Evolutionary conservation across 2,113 vertebrate genomes (phyloP).

Genomic region (Petrocephalus zakoni): DNA sequence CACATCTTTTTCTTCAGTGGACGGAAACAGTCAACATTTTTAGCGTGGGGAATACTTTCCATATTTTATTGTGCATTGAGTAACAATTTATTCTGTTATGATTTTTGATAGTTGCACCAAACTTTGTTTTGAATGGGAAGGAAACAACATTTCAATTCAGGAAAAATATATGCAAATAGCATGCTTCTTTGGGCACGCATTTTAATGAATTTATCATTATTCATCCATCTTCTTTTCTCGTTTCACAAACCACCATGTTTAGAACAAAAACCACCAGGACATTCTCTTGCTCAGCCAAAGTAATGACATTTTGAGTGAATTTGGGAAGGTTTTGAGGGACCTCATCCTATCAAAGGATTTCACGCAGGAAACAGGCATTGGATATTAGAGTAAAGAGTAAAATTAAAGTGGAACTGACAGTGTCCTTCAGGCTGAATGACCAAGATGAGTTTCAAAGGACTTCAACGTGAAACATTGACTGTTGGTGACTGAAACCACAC

Average conservation of each 20-base stretch:
- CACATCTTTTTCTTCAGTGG: neutral
- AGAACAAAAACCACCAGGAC: neutral
- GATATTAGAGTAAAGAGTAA: neutral
- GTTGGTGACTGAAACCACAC: neutral
- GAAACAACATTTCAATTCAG: neutral
- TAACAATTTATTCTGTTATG: neutral
- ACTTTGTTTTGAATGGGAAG: neutral
- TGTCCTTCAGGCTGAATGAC: neutral
- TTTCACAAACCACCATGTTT: neutral
- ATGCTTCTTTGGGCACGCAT: neutral
- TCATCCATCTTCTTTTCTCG: neutral
- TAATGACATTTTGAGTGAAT: neutral
- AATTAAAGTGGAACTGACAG: neutral
- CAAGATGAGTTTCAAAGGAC: neutral
- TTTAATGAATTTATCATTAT: neutral
- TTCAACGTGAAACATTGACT: neutral
- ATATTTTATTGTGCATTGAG: neutral
- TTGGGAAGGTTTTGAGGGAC: neutral
- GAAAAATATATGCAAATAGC: neutral
- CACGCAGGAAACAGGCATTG: neutral
- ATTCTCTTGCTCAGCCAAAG: neutral
- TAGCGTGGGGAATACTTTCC: neutral
- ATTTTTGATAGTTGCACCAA: neutral
- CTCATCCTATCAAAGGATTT: neutral
- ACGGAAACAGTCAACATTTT: neutral